Evolutionary conservation across 1,140 invertebrate genomes (phyloP), one percentile per base, ranked within the genome.

Genomic region (Sarcophaga bullata): DNA sequence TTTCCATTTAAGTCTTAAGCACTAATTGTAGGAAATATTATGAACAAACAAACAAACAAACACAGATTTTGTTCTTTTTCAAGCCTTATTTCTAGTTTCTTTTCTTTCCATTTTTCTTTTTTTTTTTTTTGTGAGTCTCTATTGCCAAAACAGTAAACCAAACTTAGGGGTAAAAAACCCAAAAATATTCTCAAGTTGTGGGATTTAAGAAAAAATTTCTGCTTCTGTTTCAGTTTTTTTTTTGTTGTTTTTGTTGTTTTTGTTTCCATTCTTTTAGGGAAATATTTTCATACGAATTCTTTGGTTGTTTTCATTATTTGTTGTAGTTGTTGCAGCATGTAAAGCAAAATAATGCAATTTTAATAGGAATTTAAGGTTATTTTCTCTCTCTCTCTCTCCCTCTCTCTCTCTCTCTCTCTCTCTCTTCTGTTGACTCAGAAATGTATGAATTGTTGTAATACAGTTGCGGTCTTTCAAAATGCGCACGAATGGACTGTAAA

Each of bases 401-500:
- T 58, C 6, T 58, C 11, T 58, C n/a, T n/a, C n/a, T n/a, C n/a
- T n/a, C n/a, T n/a, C n/a, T n/a, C 25, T 37, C 25, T 37, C 25
- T 37, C 1, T 37, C 4, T 37, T 37, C 25, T 37, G 1, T 2
- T 37, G 25, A 2, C 4, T 37, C 1, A 37, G 25, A 25, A 68
- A 68, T 68, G 7, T 37, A 37, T 3, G 13, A 58, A 58, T 58
- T 19, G 62, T 68, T 19, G 17, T 19, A 68, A 68, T 68, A 17
- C 62, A 68, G n/a, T 68, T 68, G 62, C 62, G 62, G 62, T 19
- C 62, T 68, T 37, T 68, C 9, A 68, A 68, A 68, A 68, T 68
- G 62, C 62, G 62, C 62, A 68, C 62, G 62, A 68, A 68, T n/a
- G 17, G 62, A 19, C 62, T 68, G 62, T 68, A 68, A 68, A 68